Evolutionary conservation across 2,797 vertebrate species (phyloP), one percentile per base, ranked within the genome.

Genomic region (Pelodytes ibericus): DNA sequence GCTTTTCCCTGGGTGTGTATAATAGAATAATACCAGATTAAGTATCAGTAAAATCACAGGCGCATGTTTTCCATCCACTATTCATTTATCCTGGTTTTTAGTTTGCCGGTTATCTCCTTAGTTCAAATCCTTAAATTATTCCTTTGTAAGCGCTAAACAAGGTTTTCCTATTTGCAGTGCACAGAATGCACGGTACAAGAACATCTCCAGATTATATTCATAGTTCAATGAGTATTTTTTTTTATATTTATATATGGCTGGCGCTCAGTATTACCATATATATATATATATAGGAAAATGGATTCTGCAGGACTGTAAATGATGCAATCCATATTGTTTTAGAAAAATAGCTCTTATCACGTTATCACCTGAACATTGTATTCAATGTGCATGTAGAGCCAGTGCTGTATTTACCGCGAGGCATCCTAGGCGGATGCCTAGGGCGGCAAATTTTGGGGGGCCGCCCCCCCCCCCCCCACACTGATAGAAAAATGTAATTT

Each of bases 1-100:
- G 51, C 18, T 51, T 68, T n/a, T 53, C 49, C 66, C 66, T 6
- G 31, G 51, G 15, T 27, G 49, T 30, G 26, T 57, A 39, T 58
- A 31, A 58, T 58, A 70, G 6, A 36, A 31, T 69, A 44, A 24
- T 31, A 53, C 18, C 49, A 33, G 47, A 22, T 33, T 56, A n/a
- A n/a, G 49, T 41, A 41, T 56, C 66, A 36, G 22, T 11, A 16
- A 64, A 30, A 2, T 64, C 61, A 5, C 33, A 24, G 58, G 58
- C 29, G 9, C 27, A 22, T 18, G 29, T 18, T 18, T 61, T 31
- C 58, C 0, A 27, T 4, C 7, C 26, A 26, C 11, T 49, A 27
- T 24, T 51, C 44, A 31, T 53, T 53, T 31, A n/a, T 31, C 29
- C 47, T 33, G 27, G 26, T 29, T 47, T 4, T 9, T 27, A 10